Evolutionary conservation across 2,888 invertebrate species (phyloP).

Genomic region (Dicyrtoma fusca): DNA sequence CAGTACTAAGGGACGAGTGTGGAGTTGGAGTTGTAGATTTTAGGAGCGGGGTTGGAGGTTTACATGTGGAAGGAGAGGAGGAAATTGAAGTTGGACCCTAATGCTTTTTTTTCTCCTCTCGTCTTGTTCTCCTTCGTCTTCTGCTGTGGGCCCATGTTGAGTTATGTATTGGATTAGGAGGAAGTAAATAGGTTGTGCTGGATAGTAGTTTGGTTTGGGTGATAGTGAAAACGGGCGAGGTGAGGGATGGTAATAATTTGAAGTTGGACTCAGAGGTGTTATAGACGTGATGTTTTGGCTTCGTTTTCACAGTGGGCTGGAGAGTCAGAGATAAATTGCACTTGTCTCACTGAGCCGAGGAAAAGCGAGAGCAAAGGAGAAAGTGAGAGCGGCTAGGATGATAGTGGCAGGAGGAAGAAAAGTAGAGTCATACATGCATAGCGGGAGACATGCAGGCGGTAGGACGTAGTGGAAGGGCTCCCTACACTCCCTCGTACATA

Average conservation of each 20-base stretch:
- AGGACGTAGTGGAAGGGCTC: constrained; percentile 4
- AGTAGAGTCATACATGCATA: background rate
- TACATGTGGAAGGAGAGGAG: background rate
- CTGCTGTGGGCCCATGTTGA: background rate
- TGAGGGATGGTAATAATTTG: constrained; percentile 42
- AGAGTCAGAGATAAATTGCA: constrained; percentile 43
- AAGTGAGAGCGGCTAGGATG: background rate
- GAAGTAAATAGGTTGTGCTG: constrained; percentile 18
- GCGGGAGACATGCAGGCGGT: constrained; percentile 21
- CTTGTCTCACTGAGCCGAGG: constrained; percentile 35
- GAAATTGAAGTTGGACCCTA: background rate
- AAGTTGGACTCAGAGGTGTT: constrained; percentile 41
- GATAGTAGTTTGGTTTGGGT: background rate
- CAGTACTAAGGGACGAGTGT: no score
- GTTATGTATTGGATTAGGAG: constrained; percentile 18
- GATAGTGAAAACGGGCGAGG: constrained; percentile 25
- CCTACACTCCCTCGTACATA: background rate
- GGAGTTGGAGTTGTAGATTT: no score
- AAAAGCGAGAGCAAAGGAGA: constrained; percentile 11
- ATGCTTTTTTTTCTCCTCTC: background rate
- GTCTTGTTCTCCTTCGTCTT: background rate
- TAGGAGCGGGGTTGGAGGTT: background rate
- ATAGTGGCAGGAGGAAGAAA: constrained; percentile 18
- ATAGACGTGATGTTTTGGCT: constrained; percentile 43
- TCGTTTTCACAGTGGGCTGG: constrained; percentile 41